Conservation (phyloP, 2,797 vertebrate genomes). For the Triplophysa yarkandensis region DNA sequence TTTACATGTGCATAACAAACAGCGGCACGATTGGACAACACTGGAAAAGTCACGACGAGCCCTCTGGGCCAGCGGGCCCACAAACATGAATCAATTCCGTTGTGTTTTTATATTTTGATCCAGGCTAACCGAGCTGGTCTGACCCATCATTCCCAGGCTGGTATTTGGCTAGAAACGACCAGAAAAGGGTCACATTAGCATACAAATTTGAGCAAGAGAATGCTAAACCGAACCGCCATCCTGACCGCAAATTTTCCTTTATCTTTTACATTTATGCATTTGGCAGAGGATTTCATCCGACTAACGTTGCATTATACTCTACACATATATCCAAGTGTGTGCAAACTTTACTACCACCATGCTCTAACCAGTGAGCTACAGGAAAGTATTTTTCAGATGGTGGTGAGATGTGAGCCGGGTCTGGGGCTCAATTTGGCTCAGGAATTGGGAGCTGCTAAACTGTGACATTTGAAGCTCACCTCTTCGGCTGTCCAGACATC, state of each 20-base stretch:
- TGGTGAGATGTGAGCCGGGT: slow-evolving; percentile 31
- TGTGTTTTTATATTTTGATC: slow-evolving; percentile 56
- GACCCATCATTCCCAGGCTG: slow-evolving; percentile 50
- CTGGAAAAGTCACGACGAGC: slow-evolving; percentile 58
- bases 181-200: slow-evolving; percentile 70
- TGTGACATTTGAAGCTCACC: slow-evolving; percentile 50
- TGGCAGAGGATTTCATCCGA: no score
- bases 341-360: no score
- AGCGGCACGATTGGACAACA: slow-evolving; percentile 48
- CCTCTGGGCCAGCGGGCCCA: slow-evolving; percentile 45
- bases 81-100: slow-evolving; percentile 59
- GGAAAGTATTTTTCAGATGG: slow-evolving; percentile 24
- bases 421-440: slow-evolving; percentile 43
- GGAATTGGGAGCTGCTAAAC: slow-evolving; percentile 34
- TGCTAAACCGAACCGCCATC: slow-evolving; percentile 31
- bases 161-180: slow-evolving; percentile 66
- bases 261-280: no score
- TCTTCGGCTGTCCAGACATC: slow-evolving; percentile 33
- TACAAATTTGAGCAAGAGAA: slow-evolving; percentile 59
- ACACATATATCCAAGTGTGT: no score
- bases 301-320: no score
- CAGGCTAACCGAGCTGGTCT: slow-evolving; percentile 40
- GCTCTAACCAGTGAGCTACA: no score
- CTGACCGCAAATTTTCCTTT: not conserved
- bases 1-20: slow-evolving; percentile 60